Conservation (phyloP, 2,797 vertebrate species). For the Sarcoramphus papa region DNA sequence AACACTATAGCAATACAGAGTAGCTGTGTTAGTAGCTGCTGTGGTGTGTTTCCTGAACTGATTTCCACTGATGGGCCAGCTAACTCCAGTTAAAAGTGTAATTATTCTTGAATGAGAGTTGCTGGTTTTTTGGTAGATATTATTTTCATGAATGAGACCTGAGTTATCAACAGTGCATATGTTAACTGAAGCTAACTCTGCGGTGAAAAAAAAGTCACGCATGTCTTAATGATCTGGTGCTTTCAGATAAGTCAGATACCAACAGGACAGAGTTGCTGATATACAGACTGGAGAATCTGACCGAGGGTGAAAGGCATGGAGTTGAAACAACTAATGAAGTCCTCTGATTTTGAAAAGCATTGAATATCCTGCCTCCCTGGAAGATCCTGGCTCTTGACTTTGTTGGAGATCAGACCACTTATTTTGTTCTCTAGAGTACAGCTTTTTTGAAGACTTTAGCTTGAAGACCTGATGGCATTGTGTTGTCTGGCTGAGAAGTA, state of each 20-base stretch:
- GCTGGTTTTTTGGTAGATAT: neutral
- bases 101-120: neutral
- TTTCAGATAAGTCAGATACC: neutral
- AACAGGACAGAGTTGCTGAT: neutral
- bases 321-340: neutral
- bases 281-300: neutral
- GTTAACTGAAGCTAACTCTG: neutral
- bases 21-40: neutral
- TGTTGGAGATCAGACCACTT: neutral
- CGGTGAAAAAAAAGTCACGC: neutral
- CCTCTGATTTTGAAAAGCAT: neutral
- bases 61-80: neutral
- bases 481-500: neutral
- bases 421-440: neutral
- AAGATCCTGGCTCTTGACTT: neutral
- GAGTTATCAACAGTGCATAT: neutral
- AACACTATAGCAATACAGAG: neutral
- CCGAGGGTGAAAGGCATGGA: neutral
- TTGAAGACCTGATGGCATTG: neutral
- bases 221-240: neutral
- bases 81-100: neutral
- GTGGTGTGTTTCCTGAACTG: neutral
- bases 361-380: neutral
- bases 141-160: neutral
- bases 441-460: neutral